Conservation (phyloP, 2,888 invertebrate species). For the Heliconius erato region DNA sequence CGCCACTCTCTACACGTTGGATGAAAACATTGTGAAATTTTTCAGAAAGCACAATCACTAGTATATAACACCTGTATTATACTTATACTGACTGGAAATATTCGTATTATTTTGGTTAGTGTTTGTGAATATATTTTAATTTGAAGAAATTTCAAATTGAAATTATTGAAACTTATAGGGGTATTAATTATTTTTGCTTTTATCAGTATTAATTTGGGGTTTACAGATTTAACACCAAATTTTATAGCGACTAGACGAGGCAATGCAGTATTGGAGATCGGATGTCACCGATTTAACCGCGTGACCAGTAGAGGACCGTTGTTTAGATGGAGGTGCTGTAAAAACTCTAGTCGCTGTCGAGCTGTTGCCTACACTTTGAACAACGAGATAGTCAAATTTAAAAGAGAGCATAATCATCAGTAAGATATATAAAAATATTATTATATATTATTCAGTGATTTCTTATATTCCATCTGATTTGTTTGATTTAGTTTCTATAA, state of each 20-base stretch:
- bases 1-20: conserved; percentile 53
- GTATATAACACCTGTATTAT: neutral
- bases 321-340: conserved; percentile 29
- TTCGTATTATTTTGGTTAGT: conserved; percentile 12
- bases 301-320: conserved; percentile 12
- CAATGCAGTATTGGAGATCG: conserved; percentile 59
- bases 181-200: neutral
- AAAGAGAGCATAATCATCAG: conserved; percentile 20
- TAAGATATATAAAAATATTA: neutral
- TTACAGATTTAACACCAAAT: conserved; percentile 51
- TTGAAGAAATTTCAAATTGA: neutral
- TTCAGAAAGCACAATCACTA: conserved; percentile 61
- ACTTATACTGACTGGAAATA: conserved; percentile 1
- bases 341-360: conserved; percentile 16
- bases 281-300: conserved; percentile 54
- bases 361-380: conserved; percentile 21
- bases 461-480: neutral
- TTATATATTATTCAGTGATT: too few relatives aligned
- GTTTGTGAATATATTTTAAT: neutral
- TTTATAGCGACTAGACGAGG: conserved; percentile 56
- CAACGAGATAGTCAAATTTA: conserved; percentile 11
- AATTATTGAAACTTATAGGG: neutral
- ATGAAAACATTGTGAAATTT: conserved; percentile 48
- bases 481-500: neutral
- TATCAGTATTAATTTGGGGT: neutral